A percentile compares a stretch with the other conserved stretches of the same genome.
Evolutionary conservation across 37 sponge, comb jelly and placozoan genomes (phyloP).

Genomic region (Hexactinellida sp.): DNA sequence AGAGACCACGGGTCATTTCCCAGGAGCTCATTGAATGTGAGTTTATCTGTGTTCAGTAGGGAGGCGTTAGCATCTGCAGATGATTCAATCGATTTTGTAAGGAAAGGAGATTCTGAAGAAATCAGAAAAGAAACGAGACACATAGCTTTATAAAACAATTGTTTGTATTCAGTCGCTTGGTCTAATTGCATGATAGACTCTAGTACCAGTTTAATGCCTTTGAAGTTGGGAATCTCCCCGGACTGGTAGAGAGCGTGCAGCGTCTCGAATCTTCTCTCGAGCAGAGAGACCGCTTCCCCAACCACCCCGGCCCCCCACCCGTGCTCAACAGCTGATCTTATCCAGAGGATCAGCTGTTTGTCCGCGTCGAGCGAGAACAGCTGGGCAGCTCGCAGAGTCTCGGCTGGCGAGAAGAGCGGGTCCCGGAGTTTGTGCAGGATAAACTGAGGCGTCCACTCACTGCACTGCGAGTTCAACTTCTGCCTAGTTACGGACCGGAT

Average conservation of each 20-base stretch:
- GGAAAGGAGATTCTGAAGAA: not conserved
- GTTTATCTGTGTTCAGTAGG: not conserved
- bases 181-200: not conserved
- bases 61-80: not conserved
- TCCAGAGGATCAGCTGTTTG: not conserved
- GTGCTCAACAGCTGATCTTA: not conserved
- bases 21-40: not conserved
- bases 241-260: not conserved
- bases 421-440: not conserved
- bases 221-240: not conserved
- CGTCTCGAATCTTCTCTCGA: not conserved
- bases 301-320: not conserved
- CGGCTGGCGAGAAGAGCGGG: not conserved
- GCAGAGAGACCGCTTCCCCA: not conserved
- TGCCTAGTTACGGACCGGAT: not conserved
- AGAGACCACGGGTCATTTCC: not conserved
- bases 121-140: not conserved
- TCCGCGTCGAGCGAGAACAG: not conserved
- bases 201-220: not conserved
- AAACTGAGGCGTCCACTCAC: not conserved
- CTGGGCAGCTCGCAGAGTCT: not conserved
- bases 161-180: not conserved
- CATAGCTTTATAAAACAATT: not conserved
- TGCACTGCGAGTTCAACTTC: not conserved
- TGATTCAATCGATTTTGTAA: not conserved